Percentiles rank a stretch among this genome's conserved stretches.
phyloP scores from a whole-genome alignment of 2,113 vertebrate genomes.

The Clarias macrocephalus region DNA sequence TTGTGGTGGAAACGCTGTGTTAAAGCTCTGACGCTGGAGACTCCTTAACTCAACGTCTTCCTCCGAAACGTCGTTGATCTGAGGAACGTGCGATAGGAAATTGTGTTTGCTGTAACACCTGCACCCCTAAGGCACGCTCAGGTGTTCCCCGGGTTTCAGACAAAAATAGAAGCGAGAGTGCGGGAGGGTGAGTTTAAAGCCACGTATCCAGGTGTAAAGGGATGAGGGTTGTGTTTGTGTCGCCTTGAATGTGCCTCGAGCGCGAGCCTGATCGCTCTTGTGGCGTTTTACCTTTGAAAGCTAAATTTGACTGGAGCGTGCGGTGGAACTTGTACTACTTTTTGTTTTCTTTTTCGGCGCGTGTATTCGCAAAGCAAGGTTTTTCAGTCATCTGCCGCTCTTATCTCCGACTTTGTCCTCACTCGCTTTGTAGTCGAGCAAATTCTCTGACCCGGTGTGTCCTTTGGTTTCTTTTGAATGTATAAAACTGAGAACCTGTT shows the following conservation, averaged over 20 bases:
- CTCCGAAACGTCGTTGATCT: neutral
- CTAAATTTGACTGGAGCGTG: neutral
- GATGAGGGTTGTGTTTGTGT: conserved; percentile 15
- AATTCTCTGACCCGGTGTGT: conserved; percentile 44
- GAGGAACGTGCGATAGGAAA: neutral
- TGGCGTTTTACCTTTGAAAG: neutral
- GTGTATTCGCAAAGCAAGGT: neutral
- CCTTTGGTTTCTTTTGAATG: conserved; percentile 45
- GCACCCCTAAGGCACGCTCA: conserved; percentile 21
- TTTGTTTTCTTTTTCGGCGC: neutral
- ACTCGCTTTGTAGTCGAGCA: conserved; percentile 45
- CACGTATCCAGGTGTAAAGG: conserved; percentile 18
- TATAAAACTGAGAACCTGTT: conserved; percentile 40
- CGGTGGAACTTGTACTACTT: neutral
- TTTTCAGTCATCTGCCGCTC: conserved; percentile 18
- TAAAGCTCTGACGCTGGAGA: neutral
- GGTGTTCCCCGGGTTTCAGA: conserved; percentile 39
- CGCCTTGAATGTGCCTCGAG: neutral
- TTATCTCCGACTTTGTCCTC: conserved; percentile 40
- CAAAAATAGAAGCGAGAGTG: conserved; percentile 25
- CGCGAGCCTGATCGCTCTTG: neutral
- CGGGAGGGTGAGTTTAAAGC: conserved; percentile 13
- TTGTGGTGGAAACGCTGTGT: neutral
- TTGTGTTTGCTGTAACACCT: conserved; percentile 36
- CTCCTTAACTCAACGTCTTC: neutral